phyloP scores from a whole-genome alignment of 1,140 invertebrate genomes.

The Philaenus spumarius region DNA sequence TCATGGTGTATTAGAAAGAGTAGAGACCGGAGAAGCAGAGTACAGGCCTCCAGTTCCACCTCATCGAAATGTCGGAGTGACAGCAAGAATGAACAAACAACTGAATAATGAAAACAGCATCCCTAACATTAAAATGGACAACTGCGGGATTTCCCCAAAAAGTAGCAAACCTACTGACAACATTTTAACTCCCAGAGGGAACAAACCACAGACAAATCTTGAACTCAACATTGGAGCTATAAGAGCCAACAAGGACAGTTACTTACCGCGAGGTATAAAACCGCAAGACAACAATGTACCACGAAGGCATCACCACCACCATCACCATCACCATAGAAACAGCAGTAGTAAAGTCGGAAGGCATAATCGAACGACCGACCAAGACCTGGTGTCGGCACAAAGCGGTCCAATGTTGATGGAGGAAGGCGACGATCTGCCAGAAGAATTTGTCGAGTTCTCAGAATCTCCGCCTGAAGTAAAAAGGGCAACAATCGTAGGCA shows the following conservation, averaged over 20 bases:
- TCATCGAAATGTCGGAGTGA: conserved; percentile 62
- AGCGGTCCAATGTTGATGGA: conserved; percentile 9
- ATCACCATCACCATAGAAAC: conserved; percentile 34
- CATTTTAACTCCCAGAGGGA: too few species aligned
- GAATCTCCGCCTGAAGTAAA: conserved; percentile 43
- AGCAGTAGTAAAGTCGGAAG: conserved; percentile 1
- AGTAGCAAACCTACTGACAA: too few species aligned
- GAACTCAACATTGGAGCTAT: too few species aligned
- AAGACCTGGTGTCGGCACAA: not conserved
- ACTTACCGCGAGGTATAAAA: not conserved
- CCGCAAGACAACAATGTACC: conserved; percentile 28
- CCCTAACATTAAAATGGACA: too few species aligned
- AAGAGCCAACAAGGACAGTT: too few species aligned
- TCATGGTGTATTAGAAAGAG: conserved; percentile 27
- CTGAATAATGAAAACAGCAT: too few species aligned
- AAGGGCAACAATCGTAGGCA: conserved; percentile 76
- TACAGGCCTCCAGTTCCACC: conserved; percentile 81
- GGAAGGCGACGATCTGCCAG: conserved; percentile 24
- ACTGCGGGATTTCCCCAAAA: too few species aligned
- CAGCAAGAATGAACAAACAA: conserved; percentile 26
- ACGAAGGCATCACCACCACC: conserved; percentile 42
- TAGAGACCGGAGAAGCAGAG: conserved; percentile 40
- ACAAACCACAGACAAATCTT: too few species aligned
- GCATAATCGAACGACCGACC: not conserved
- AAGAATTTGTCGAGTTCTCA: conserved; percentile 29